Base-by-base conservation (phyloP, 2,888 invertebrate genomes). In the Parapristionchus giblindavisi region DNA sequence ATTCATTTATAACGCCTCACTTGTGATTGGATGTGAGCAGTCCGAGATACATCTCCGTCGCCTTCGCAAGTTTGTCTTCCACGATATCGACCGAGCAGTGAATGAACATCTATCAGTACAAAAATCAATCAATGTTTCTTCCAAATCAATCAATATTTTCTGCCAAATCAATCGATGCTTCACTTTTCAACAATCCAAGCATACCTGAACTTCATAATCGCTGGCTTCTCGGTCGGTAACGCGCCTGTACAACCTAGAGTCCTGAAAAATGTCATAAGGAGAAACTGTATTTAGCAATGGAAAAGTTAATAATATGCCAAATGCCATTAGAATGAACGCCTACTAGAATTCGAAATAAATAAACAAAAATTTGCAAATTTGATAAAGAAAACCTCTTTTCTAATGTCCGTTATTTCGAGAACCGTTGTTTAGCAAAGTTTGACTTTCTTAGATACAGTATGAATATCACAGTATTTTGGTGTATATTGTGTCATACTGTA, bases 51-150 rank as follows among this genome's bases (percentile, higher is more conserved):
- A 80, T 76, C 65, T 82, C 84, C 3, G 68, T 77, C 6, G 80
- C 79, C 73, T 80, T 83, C 51, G 77, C 56, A 24, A 76, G 74
- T 70, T 82, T 85, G 54, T 86, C 87, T 54, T 85, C 84, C 11
- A 86, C 77, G 56, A 86, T 82, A 76, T 87, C 87, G 66, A 84
- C 75, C 29, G 86, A 84, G 52, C 82, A 84, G 75, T 81, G 80
- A 5, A 83, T 76, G 75, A 86, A 86, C 75, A 83, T 76, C 60
- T 84, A 77, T 54, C 77, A 43, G 6, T 3, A 4, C 24, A 27
- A n/a, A 14, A n/a, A 17, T 5, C 27, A n/a, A 17, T 63, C 27
- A 40, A 40, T 24, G 24, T 29, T 21, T 27, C 3, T 27, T n/a
- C n/a, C n/a, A n/a, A n/a, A n/a, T n/a, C n/a, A n/a, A n/a, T n/a